These are phyloP conservation scores for Diuraphis noxia DNA, from an alignment of 1,140 invertebrate species.

Conservation along the genomic window DNA sequence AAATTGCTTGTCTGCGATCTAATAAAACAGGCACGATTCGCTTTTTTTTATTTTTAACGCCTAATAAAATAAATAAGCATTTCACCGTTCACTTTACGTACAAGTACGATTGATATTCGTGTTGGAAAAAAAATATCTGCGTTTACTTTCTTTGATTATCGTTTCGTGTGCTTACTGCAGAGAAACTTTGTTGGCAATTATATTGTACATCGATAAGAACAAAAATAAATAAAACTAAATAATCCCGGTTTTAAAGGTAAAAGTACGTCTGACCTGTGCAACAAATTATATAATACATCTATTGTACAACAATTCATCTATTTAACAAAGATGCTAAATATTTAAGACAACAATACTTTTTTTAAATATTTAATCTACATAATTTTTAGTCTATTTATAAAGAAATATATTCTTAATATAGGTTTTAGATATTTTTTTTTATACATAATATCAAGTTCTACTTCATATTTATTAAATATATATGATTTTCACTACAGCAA, in stretches of 20 bases:
- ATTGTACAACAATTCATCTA: too few species aligned
- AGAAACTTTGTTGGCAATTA: background rate
- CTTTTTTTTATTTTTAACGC: background rate
- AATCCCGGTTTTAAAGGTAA: background rate
- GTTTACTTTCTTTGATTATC: background rate
- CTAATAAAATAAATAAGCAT: background rate
- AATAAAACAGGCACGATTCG: background rate
- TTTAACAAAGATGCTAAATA: background rate
- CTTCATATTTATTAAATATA: background rate
- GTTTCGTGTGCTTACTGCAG: background rate
- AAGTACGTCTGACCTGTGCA: background rate
- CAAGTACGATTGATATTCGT: background rate
- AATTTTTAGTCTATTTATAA: too few species aligned
- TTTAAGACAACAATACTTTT: too few species aligned
- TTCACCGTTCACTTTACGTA: background rate
- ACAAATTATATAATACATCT: background rate
- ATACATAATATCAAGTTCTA: too few species aligned
- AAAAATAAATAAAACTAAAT: background rate
- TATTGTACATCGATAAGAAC: background rate
- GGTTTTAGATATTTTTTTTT: too few species aligned
- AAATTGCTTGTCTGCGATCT: background rate
- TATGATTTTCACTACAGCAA: background rate
- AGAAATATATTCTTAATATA: too few species aligned
- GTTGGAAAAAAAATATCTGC: background rate
- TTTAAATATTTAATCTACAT: too few species aligned